Percentiles rank a stretch among this genome's conserved stretches.
These are phyloP conservation scores for Diceros bicornis DNA, from an alignment of 2,797 vertebrate species.

Conservation along the genomic window DNA sequence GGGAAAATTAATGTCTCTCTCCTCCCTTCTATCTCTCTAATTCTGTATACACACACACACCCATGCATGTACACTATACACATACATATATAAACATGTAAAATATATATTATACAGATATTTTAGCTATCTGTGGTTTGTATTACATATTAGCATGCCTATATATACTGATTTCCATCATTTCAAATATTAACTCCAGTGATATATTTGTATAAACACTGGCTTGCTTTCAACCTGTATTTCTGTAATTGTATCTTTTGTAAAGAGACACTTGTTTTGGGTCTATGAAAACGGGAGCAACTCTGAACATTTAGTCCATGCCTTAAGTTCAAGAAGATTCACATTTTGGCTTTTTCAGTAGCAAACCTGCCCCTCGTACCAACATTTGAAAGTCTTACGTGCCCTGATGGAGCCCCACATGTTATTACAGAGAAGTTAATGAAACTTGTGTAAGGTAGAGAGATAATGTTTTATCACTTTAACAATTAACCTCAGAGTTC, in stretches of 20 bases:
- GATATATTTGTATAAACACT: neutral
- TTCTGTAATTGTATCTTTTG: neutral
- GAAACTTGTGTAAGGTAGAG: too few relatives aligned
- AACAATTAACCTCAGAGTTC: neutral
- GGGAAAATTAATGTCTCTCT: neutral
- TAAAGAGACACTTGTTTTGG: neutral
- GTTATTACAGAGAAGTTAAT: neutral
- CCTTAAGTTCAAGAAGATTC: neutral
- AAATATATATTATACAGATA: neutral
- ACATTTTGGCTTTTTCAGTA: neutral
- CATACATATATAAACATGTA: neutral
- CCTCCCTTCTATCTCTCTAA: neutral
- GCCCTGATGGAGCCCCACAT: neutral
- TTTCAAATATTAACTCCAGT: neutral
- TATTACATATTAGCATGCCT: neutral
- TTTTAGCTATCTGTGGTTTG: neutral
- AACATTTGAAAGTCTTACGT: neutral
- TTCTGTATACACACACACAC: neutral
- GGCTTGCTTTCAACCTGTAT: neutral
- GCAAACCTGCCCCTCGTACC: neutral
- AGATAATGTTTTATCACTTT: too few relatives aligned
- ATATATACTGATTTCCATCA: neutral
- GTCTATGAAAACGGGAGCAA: neutral
- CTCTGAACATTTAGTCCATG: neutral
- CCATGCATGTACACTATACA: too few relatives aligned